Conservation (phyloP, 2,113 vertebrate species). For the Pagrus major region DNA sequence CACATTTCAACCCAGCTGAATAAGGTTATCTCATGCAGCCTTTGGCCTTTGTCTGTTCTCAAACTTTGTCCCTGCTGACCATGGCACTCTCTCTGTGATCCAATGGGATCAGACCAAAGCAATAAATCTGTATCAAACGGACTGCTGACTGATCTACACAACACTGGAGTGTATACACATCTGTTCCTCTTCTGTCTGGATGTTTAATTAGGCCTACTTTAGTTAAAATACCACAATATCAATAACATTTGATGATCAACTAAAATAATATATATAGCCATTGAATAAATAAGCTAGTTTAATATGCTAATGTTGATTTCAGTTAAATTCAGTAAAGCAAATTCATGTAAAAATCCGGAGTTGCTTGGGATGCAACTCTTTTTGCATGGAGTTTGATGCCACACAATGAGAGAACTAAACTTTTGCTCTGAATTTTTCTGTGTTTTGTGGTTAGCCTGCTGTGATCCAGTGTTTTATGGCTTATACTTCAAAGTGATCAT, state of each 20-base stretch:
- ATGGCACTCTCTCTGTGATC: slow-evolving; percentile 1
- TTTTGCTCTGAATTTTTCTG: background rate
- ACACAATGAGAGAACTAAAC: background rate
- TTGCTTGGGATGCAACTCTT: background rate
- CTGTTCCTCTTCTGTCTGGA: slow-evolving; percentile 24
- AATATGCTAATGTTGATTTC: background rate
- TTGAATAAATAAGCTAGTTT: background rate
- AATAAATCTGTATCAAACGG: slow-evolving; percentile 45
- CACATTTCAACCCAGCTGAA: background rate
- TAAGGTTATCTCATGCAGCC: background rate
- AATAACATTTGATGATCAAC: background rate
- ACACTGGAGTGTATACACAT: slow-evolving; percentile 36
- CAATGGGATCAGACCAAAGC: slow-evolving; percentile 55
- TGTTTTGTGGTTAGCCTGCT: background rate
- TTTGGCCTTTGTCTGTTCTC: background rate
- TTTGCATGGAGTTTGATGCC: background rate
- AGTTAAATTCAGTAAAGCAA: background rate
- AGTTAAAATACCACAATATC: background rate
- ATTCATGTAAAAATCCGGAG: background rate
- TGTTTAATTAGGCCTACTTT: background rate
- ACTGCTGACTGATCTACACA: slow-evolving; percentile 16
- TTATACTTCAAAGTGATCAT: background rate
- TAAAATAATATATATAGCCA: background rate
- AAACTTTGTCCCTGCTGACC: slow-evolving; percentile 35
- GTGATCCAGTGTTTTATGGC: background rate